Conservation (phyloP, 2,113 vertebrate genomes). For the Brachirus orientalis region DNA sequence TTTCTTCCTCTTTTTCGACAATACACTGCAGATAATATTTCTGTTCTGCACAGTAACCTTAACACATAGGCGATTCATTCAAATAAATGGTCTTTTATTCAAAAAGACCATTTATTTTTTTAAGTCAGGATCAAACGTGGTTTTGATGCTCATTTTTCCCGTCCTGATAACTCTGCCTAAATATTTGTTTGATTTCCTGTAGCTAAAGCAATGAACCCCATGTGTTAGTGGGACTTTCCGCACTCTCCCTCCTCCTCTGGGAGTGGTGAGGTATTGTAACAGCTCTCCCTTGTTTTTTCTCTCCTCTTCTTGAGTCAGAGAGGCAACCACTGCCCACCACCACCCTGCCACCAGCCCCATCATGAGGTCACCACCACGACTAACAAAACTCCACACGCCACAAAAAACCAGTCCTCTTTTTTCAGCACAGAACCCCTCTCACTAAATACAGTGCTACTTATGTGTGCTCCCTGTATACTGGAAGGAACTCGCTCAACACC, state of each 20-base stretch:
- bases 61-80: background rate
- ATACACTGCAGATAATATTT: too few species aligned
- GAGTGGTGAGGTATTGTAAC: conserved; percentile 47
- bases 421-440: conserved; percentile 43
- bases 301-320: conserved; percentile 37
- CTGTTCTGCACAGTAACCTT: too few species aligned
- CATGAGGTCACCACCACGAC: conserved; percentile 72
- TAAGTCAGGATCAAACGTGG: background rate
- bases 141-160: conserved; percentile 17
- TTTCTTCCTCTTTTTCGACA: too few species aligned
- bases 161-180: conserved; percentile 32
- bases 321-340: conserved; percentile 43
- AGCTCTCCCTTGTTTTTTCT: conserved; percentile 48
- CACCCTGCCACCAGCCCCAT: conserved; percentile 52
- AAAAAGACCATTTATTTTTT: background rate
- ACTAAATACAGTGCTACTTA: conserved; percentile 66
- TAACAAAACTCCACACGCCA: conserved; percentile 46
- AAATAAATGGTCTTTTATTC: conserved; percentile 13
- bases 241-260: conserved; percentile 28
- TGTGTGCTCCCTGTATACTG: conserved; percentile 55
- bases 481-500: conserved; percentile 63
- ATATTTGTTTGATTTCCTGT: conserved; percentile 72
- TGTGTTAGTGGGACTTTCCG: conserved; percentile 79
- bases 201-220: conserved; percentile 68
- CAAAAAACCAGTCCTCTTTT: conserved; percentile 44